Percentiles rank a stretch among this genome's conserved stretches.
phyloP scores from a whole-genome alignment of 2,113 vertebrate species.

The Seriola quinqueradiata region DNA sequence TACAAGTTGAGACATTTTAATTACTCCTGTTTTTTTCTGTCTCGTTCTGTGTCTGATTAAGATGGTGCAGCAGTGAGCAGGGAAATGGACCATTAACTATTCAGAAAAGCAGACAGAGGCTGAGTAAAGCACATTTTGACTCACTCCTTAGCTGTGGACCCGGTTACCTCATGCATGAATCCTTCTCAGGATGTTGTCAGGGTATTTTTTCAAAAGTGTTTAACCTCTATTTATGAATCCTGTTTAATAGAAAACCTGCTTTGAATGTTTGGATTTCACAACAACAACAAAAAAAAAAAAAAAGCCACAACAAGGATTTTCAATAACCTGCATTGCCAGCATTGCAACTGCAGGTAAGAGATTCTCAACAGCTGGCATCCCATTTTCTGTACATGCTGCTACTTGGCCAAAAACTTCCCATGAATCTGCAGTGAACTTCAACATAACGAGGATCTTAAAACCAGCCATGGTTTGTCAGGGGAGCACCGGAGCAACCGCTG shows the following conservation, averaged over 20 bases:
- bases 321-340: background rate
- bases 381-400: conserved; percentile 44
- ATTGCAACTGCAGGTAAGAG: conserved; percentile 30
- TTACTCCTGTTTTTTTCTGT: conserved; percentile 73
- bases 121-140: conserved; percentile 60
- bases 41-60: conserved; percentile 64
- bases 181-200: background rate
- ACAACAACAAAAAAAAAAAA: background rate
- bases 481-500: conserved; percentile 1
- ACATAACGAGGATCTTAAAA: conserved; percentile 49
- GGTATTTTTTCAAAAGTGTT: conserved; percentile 25
- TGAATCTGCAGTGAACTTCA: conserved; percentile 30
- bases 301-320: conserved; percentile 15
- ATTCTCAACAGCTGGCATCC: conserved; percentile 47
- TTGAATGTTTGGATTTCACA: conserved; percentile 24
- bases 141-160: conserved; percentile 24
- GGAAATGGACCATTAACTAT: conserved; percentile 69
- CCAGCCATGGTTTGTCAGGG: conserved; percentile 46
- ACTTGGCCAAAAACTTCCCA: conserved; percentile 32
- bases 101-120: conserved; percentile 57
- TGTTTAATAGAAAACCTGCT: conserved; percentile 38
- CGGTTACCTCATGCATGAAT: conserved; percentile 21
- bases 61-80: conserved; percentile 51
- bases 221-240: conserved; percentile 14
- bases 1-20: conserved; percentile 83